A percentile compares a stretch with the other conserved stretches of the same genome.
Evolutionary conservation across 2,113 vertebrate genomes (phyloP).

Genomic region (Malurus melanocephalus): DNA sequence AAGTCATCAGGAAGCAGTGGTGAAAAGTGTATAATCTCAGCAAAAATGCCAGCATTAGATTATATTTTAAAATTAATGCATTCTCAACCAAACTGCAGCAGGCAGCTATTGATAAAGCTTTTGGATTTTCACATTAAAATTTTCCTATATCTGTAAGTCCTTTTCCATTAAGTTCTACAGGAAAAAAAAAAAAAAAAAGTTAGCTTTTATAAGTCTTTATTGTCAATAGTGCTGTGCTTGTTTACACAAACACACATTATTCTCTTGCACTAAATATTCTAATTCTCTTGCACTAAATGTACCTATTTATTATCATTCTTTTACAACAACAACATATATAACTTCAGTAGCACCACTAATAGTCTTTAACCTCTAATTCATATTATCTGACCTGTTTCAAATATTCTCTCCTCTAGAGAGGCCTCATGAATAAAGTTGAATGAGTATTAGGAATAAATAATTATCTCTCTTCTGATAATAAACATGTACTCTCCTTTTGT

Average conservation of each 20-base stretch:
- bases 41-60: background rate
- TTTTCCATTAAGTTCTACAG: background rate
- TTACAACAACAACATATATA: background rate
- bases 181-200: rapidly evolving
- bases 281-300: background rate
- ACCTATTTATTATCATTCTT: background rate
- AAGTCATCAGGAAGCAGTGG: background rate
- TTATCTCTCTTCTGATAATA: background rate
- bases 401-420: background rate
- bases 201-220: background rate
- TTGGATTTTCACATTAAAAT: background rate
- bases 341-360: background rate
- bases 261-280: background rate
- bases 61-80: background rate
- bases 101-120: background rate
- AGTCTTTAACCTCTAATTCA: background rate
- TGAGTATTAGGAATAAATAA: background rate
- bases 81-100: background rate
- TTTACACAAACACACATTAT: background rate
- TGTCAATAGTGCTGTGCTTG: background rate
- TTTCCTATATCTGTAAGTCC: background rate
- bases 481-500: background rate
- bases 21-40: background rate
- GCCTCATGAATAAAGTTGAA: background rate
- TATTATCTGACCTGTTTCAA: background rate